Evolutionary conservation across 2,888 invertebrate genomes (phyloP), one percentile per base, ranked within the genome.

Genomic region (Flexamia atlantica): DNA sequence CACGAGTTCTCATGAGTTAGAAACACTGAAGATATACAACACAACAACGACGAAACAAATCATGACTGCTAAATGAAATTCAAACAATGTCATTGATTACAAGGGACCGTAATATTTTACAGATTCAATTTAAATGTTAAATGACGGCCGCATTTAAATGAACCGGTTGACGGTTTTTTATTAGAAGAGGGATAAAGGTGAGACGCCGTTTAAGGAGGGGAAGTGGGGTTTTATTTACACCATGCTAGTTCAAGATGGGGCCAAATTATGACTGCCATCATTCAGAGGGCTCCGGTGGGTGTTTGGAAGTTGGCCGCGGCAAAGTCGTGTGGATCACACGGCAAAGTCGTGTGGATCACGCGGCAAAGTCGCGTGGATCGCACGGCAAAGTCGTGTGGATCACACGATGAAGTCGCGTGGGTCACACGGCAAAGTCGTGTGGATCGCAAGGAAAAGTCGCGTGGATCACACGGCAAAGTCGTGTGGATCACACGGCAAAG

Each of bases 91-190:
- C 70, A 70, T 70, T 70, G 70, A 70, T 70, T 70, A 70, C 20
- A 40, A 40, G 36, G 20, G 23, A 40, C 40, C 40, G 70, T 40
- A 70, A 70, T 70, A 70, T 40, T 40, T 40, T 23, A 70, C 9
- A 70, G 70, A 70, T 70, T 70, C 70, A 70, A 70, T 70, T 70
- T 70, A 70, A 70, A 70, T 70, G 70, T 70, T 70, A 70, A 70
- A 70, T 70, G 70, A 70, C 70, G 70, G 70, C 40, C 70, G 32
- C 70, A 70, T 70, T 32, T 70, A 70, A 70, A 70, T 70, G 70
- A 70, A 36, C 40, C 40, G 70, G 70, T 70, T 40, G 70, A 70
- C 32, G 36, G 32, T n/a, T 70, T 70, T 70, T 70, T 36, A 32
- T 36, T 32, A 70, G 70, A 40, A 70, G 70, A 40, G 36, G 70